Evolutionary conservation across 1,140 invertebrate genomes (phyloP).

Genomic region (Hycleus cichorii): DNA sequence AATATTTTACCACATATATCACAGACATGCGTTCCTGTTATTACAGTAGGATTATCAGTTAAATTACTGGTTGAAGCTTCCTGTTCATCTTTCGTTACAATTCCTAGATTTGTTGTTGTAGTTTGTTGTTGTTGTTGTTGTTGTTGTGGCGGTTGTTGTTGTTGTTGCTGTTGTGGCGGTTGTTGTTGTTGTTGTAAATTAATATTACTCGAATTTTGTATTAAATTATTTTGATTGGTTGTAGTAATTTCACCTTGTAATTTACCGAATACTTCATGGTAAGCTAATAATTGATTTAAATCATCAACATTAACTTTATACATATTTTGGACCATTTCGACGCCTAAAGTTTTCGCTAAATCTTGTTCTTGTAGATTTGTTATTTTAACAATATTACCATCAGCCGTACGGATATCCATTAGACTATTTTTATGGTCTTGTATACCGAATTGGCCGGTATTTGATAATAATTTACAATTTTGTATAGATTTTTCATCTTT

Average conservation of each 20-base stretch:
- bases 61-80: conserved; percentile 48
- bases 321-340: conserved; percentile 65
- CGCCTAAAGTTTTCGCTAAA: conserved; percentile 57
- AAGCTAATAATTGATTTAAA: conserved; percentile 71
- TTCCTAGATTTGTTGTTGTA: conserved; percentile 31
- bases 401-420: conserved; percentile 62
- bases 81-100: conserved; percentile 47
- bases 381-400: conserved; percentile 68
- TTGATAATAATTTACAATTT: conserved; percentile 34
- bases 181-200: conserved; percentile 21
- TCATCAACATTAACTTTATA: conserved; percentile 78
- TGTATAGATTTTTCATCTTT: conserved; percentile 39
- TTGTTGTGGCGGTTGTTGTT: background rate
- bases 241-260: conserved; percentile 54
- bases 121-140: background rate
- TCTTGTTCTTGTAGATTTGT: conserved; percentile 57
- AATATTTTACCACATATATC: conserved; percentile 80
- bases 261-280: conserved; percentile 82
- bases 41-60: conserved; percentile 44
- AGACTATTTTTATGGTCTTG: conserved; percentile 43
- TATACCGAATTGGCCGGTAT: conserved; percentile 32
- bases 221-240: conserved; percentile 43
- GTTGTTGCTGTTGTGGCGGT: conserved; percentile 1
- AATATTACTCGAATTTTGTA: conserved; percentile 23
- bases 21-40: conserved; percentile 65